Evolutionary conservation across 2,797 vertebrate species (phyloP), one percentile per base, ranked within the genome.

Genomic region (Hylomyscus alleni): DNA sequence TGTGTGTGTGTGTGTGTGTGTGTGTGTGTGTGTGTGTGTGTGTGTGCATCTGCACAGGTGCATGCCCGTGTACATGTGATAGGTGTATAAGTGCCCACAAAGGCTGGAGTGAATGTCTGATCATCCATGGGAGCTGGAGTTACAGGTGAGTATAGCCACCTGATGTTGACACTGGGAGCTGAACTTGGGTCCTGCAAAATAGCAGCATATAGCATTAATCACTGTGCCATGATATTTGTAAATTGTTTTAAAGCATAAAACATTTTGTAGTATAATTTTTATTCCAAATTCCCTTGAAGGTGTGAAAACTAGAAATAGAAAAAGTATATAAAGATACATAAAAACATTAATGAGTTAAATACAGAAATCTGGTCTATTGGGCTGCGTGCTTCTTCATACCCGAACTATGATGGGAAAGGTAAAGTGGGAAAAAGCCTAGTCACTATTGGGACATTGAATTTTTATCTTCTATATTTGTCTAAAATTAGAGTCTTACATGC

Each of bases 401-500:
- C 26, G 91, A 82, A 77, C 12, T 22, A 1, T 26, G 54, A 67
- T 92, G 78, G 13, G 0, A 82, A 73, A 81, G 6, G n/a, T 58
- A 82, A 5, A 24, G 1, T 78, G 8, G 6, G n/a, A 2, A 92
- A 56, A 90, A 20, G 5, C 3, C 22, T 60, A 9, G 58, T 80
- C 77, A 9, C 4, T 88, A 17, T 90, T 62, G 31, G 19, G 14
- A 78, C 40, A 52, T 82, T 92, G 65, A 20, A 60, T 52, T 90
- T 92, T 83, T 92, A 56, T 95, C 94, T 97, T 56, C n/a, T 96
- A 56, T 0, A 62, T 88, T 95, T 29, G 4, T 84, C 82, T 90
- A 81, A 73, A 81, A 84, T 75, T 65, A 73, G 19, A 67, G 40
- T 58, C 60, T 67, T 91, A 60, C 67, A 80, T 95, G 37, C 26